Evolutionary conservation across 2,888 invertebrate species (phyloP).

Genomic region (Catocala sponsa): DNA sequence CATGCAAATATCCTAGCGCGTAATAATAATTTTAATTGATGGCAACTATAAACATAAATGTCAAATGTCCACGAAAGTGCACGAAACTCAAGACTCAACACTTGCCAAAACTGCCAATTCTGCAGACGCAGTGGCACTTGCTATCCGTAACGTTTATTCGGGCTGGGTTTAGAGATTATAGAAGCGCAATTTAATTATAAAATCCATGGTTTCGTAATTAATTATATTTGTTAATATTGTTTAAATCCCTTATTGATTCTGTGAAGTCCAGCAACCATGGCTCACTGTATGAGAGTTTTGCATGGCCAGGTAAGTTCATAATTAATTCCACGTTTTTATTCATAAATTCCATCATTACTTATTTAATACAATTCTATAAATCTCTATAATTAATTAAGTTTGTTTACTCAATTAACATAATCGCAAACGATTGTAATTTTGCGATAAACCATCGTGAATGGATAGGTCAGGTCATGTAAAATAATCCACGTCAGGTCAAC

Average conservation of each 20-base stretch:
- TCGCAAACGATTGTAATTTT: slow-evolving; percentile 49
- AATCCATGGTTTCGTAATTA: slow-evolving; percentile 78
- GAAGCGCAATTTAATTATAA: slow-evolving; percentile 55
- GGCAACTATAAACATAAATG: slow-evolving; percentile 29
- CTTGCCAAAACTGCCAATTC: slow-evolving; percentile 58
- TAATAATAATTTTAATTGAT: not conserved
- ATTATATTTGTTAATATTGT: slow-evolving; percentile 59
- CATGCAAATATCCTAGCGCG: no score
- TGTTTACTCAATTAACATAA: slow-evolving; percentile 72
- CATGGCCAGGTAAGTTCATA: slow-evolving; percentile 90
- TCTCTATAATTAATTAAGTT: slow-evolving; percentile 44
- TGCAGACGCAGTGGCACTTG: slow-evolving; percentile 50
- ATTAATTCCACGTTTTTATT: slow-evolving; percentile 58
- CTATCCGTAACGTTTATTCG: slow-evolving; percentile 1
- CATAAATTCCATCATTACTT: not conserved
- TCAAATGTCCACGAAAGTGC: slow-evolving; percentile 40
- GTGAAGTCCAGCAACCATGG: slow-evolving; percentile 89
- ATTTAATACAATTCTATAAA: slow-evolving; percentile 14
- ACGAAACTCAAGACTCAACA: not conserved
- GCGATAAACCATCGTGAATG: slow-evolving; percentile 68
- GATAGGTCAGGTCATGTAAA: slow-evolving; percentile 68
- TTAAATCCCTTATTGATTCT: slow-evolving; percentile 62
- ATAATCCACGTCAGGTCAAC: slow-evolving; percentile 67
- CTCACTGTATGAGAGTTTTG: slow-evolving; percentile 93
- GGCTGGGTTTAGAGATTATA: slow-evolving; percentile 26